Evolutionary conservation across 1,140 invertebrate genomes (phyloP).

Genomic region (Nylanderia fulva): DNA sequence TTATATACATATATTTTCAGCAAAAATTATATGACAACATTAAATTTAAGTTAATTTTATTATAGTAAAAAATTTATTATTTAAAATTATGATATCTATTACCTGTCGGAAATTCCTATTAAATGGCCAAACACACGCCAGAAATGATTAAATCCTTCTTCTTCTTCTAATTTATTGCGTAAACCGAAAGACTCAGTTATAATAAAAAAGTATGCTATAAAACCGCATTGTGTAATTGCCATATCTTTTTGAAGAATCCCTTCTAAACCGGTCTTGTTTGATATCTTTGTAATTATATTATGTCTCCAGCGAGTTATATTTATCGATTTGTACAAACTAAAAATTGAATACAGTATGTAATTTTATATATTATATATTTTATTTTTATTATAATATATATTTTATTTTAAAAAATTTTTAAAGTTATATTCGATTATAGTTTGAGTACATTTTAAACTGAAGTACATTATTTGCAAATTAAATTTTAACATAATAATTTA

Average conservation of each 20-base stretch:
- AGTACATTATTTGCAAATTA: too few species aligned
- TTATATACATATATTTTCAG: too few species aligned
- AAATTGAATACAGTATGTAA: neutral
- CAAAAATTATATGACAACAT: too few species aligned
- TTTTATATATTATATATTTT: neutral
- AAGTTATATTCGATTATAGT: neutral
- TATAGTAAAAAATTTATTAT: neutral
- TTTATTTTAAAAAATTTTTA: neutral
- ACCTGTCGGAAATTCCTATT: conserved; percentile 92
- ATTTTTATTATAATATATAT: too few species aligned
- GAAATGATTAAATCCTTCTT: conserved; percentile 91
- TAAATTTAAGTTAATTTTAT: neutral
- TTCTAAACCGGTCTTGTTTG: conserved; percentile 79
- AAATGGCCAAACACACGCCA: conserved; percentile 93
- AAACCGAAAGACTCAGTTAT: conserved; percentile 88
- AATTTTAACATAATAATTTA: too few species aligned
- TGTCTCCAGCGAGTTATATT: conserved; percentile 88
- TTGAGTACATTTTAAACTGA: too few species aligned
- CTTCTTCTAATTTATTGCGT: conserved; percentile 81
- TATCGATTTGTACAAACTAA: conserved; percentile 86
- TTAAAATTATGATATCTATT: conserved; percentile 16
- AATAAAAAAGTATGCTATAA: conserved; percentile 90
- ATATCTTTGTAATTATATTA: conserved; percentile 83
- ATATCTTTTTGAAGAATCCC: conserved; percentile 90
- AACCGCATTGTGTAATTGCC: conserved; percentile 93